phyloP scores from a whole-genome alignment of 2,888 invertebrate species.

The Noctua janthina region DNA sequence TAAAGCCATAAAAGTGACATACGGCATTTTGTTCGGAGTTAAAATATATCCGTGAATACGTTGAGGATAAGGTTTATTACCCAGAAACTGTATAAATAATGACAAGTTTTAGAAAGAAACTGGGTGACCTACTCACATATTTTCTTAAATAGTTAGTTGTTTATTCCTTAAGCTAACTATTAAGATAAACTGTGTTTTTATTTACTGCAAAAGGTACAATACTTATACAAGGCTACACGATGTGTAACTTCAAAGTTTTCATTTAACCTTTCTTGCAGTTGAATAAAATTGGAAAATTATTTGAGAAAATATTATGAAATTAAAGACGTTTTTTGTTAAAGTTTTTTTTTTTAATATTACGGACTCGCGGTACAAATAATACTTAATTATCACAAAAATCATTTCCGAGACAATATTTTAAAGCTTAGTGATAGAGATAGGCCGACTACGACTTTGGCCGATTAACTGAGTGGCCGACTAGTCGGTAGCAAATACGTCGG shows the following conservation, averaged over 20 bases:
- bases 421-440: neutral
- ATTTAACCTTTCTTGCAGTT: neutral
- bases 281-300: too few relatives aligned
- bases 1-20: conserved; percentile 59
- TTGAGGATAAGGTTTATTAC: conserved; percentile 40
- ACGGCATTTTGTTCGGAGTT: conserved; percentile 41
- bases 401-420: neutral
- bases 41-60: conserved; percentile 43
- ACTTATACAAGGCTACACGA: neutral
- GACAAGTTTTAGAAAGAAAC: conserved; percentile 2
- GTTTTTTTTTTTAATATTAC: neutral
- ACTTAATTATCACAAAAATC: neutral
- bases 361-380: neutral
- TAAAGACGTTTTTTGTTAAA: too few relatives aligned
- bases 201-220: neutral
- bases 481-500: too few relatives aligned
- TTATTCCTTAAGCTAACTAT: neutral
- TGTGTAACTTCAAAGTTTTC: neutral
- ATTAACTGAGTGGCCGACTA: neutral
- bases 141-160: neutral
- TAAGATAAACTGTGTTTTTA: too few relatives aligned
- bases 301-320: too few relatives aligned
- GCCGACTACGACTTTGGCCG: neutral
- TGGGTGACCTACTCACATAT: neutral
- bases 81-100: conserved; percentile 32